Evolutionary conservation across 2,113 vertebrate species (phyloP).

Genomic region (Scomber japonicus): DNA sequence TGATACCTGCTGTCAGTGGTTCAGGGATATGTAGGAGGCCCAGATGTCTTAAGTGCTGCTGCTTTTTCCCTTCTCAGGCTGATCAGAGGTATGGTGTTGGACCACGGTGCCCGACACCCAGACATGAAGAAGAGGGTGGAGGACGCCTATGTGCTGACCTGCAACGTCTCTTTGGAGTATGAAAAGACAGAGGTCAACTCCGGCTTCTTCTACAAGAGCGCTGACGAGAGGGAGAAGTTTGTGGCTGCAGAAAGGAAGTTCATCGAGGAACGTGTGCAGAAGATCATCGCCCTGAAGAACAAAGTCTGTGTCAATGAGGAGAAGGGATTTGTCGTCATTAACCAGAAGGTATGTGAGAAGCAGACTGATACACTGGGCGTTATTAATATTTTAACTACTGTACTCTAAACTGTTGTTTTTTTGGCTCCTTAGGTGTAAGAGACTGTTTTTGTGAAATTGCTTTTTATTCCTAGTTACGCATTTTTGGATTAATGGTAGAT

Average conservation of each 20-base stretch:
- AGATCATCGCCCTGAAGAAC: slow-evolving; percentile 94
- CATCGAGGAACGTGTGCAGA: slow-evolving; percentile 95
- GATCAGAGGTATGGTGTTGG: slow-evolving; percentile 95
- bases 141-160: slow-evolving; percentile 93
- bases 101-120: slow-evolving; percentile 96
- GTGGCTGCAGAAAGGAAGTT: slow-evolving; percentile 97
- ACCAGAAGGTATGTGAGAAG: slow-evolving; percentile 91
- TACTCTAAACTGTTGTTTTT: background rate
- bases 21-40: background rate
- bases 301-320: slow-evolving; percentile 89
- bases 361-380: background rate
- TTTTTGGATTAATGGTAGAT: no score
- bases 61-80: slow-evolving; percentile 55
- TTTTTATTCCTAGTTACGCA: no score
- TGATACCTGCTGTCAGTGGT: no score
- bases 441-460: no score
- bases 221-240: slow-evolving; percentile 93
- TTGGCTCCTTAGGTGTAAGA: no score
- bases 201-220: slow-evolving; percentile 99
- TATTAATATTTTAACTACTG: background rate
- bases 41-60: background rate
- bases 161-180: slow-evolving; percentile 96
- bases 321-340: slow-evolving; percentile 96
- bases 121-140: slow-evolving; percentile 99
- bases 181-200: slow-evolving; percentile 99